These are phyloP conservation scores for Tetanocera ferruginea DNA, from an alignment of 2,888 invertebrate genomes.

Conservation along the genomic window DNA sequence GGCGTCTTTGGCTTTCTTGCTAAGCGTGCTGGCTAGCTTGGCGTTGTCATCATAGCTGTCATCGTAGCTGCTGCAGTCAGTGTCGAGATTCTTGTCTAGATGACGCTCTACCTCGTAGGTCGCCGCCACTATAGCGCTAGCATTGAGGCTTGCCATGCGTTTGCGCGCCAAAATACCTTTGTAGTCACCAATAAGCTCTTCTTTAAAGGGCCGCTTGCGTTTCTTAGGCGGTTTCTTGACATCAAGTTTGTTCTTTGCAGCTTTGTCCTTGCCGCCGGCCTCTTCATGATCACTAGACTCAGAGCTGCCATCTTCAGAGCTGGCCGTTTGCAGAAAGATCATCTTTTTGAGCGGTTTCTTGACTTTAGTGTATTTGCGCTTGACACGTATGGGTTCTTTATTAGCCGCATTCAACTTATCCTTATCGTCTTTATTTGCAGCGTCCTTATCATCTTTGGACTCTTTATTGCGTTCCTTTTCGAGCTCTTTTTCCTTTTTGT, in stretches of 20 bases:
- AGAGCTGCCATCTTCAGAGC: conserved; percentile 53
- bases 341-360: conserved; percentile 54
- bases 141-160: conserved; percentile 92
- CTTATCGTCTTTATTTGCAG: conserved; percentile 52
- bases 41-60: conserved; percentile 65
- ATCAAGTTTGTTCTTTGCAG: conserved; percentile 57
- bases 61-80: conserved; percentile 67
- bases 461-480: conserved; percentile 48
- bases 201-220: conserved; percentile 70
- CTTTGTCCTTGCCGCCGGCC: conserved; percentile 47
- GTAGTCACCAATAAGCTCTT: conserved; percentile 74
- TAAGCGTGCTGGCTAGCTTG: conserved; percentile 60
- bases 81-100: conserved; percentile 66
- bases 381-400: conserved; percentile 50
- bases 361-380: conserved; percentile 51
- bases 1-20: conserved; percentile 48
- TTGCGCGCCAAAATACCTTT: conserved; percentile 91
- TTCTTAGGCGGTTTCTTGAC: conserved; percentile 65
- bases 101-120: conserved; percentile 80
- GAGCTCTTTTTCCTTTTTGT: conserved; percentile 57
- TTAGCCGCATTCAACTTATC: conserved; percentile 42
- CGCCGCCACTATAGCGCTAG: conserved; percentile 90
- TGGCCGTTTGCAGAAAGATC: conserved; percentile 50
- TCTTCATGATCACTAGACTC: conserved; percentile 54
- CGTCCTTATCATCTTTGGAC: conserved; percentile 61